phyloP scores from a whole-genome alignment of 2,888 invertebrate species.

The Pinctada fucata region DNA sequence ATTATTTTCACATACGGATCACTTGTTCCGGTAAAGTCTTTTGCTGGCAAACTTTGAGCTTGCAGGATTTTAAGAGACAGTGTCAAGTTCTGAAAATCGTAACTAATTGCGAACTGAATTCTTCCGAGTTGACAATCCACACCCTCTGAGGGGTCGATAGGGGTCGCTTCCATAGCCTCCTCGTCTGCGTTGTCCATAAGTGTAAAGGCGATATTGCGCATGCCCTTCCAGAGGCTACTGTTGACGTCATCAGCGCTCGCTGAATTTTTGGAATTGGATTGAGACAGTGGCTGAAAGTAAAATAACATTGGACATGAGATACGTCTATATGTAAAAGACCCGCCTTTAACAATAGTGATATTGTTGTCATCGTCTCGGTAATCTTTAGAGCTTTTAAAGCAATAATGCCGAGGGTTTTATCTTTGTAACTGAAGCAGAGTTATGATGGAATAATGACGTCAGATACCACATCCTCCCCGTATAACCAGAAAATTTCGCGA shows the following conservation, averaged over 20 bases:
- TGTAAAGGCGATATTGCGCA: conserved; percentile 67
- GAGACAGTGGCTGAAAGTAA: conserved; percentile 33
- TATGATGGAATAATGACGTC: too few relatives aligned
- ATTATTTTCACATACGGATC: conserved; percentile 77
- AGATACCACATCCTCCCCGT: too few relatives aligned
- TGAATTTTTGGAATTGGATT: conserved; percentile 31
- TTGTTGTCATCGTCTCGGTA: too few relatives aligned
- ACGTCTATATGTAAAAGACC: background rate
- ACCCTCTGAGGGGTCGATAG: conserved; percentile 59
- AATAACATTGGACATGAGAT: background rate
- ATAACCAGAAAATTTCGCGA: too few relatives aligned
- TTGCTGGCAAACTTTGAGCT: conserved; percentile 74
- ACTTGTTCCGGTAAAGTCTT: conserved; percentile 76
- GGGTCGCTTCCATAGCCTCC: conserved; percentile 43
- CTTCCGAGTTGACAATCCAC: conserved; percentile 71
- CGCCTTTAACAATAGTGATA: background rate
- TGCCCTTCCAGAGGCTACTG: conserved; percentile 64
- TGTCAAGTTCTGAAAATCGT: conserved; percentile 73
- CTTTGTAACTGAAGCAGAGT: too few relatives aligned
- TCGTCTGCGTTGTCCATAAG: conserved; percentile 66
- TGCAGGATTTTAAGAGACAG: conserved; percentile 72
- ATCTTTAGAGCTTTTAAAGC: too few relatives aligned
- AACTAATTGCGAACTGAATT: conserved; percentile 71
- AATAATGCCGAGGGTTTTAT: too few relatives aligned
- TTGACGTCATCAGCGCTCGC: conserved; percentile 45